Evolutionary conservation across 2,113 vertebrate species (phyloP).

Genomic region (Drymodes brunneopygia): DNA sequence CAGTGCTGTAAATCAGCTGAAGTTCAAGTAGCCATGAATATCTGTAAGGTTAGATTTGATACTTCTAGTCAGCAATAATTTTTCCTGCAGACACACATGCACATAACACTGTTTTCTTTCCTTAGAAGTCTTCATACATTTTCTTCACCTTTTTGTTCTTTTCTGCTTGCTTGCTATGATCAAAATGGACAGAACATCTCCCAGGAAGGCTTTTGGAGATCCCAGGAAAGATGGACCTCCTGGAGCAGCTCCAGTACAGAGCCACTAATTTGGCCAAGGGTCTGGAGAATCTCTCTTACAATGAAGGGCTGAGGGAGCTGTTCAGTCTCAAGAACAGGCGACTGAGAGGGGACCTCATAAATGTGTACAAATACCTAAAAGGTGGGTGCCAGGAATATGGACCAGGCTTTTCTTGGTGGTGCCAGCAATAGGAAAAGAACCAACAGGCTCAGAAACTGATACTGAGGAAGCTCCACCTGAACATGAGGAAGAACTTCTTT

Average conservation of each 20-base stretch:
- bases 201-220: not conserved
- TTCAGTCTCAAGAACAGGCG: fast-evolving
- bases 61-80: not conserved
- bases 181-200: not conserved
- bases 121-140: not conserved
- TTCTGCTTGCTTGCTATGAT: not conserved
- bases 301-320: not conserved
- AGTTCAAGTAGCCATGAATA: not conserved
- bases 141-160: not conserved
- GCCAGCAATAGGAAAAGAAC: not conserved
- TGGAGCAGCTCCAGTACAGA: not conserved
- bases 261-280: not conserved
- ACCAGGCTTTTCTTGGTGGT: not conserved
- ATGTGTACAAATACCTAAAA: not conserved
- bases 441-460: not conserved
- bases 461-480: not conserved
- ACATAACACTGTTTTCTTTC: not conserved
- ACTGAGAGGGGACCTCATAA: not conserved
- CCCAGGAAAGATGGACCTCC: not conserved
- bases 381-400: not conserved
- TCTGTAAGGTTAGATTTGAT: not conserved
- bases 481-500: not conserved
- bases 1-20: not conserved
- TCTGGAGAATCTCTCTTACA: not conserved
- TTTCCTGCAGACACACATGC: not conserved